A percentile compares a stretch with the other conserved stretches of the same genome.
phyloP scores from a whole-genome alignment of 2,797 vertebrate species.

The Tamandua tetradactyla region DNA sequence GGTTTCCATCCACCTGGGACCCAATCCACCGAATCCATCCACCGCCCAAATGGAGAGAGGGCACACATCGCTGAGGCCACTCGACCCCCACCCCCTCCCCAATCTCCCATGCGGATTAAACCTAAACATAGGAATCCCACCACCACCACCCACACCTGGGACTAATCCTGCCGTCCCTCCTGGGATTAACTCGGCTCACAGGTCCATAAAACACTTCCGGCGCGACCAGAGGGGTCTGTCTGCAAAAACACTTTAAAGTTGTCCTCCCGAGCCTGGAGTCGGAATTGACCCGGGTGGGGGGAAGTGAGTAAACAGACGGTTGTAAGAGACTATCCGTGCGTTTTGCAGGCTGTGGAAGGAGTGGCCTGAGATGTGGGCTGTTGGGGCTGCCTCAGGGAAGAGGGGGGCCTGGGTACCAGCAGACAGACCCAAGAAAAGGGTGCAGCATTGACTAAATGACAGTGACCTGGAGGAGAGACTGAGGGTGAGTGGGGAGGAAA shows the following conservation, averaged over 20 bases:
- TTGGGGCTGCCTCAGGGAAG: neutral
- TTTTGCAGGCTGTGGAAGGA: constrained; percentile 43
- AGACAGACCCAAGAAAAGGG: neutral
- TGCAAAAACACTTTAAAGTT: constrained; percentile 74
- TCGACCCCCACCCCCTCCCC: neutral
- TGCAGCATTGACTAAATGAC: neutral
- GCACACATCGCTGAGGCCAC: neutral
- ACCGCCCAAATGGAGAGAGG: neutral
- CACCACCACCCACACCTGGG: constrained; percentile 61
- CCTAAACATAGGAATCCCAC: constrained; percentile 63
- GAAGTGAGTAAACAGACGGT: constrained; percentile 43
- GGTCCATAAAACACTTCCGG: constrained; percentile 77
- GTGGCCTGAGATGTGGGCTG: neutral
- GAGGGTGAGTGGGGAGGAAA: neutral
- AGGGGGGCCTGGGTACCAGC: neutral
- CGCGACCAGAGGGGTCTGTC: constrained; percentile 60
- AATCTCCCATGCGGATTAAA: constrained; percentile 35
- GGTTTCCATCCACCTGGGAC: neutral
- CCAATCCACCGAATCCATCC: neutral
- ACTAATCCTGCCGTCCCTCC: constrained; percentile 71
- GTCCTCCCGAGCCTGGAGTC: constrained; percentile 3
- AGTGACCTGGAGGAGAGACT: neutral
- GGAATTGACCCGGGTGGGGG: constrained; percentile 25
- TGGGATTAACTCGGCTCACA: constrained; percentile 74
- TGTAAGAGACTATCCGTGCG: neutral